Base-by-base conservation (phyloP, 2,113 vertebrate genomes). In the Glaucomys volans region DNA sequence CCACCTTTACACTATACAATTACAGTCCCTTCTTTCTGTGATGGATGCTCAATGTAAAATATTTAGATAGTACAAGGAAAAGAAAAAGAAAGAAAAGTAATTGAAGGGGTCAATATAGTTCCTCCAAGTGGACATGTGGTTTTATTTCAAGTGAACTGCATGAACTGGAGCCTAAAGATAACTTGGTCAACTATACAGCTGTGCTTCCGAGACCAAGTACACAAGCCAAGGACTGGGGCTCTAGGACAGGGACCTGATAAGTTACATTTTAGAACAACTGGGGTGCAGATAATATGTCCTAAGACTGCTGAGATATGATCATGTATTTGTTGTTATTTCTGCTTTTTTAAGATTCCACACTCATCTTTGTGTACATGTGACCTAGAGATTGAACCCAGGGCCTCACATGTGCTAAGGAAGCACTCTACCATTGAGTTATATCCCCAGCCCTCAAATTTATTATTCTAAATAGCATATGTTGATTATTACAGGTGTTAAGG, bases 21-120 rank as follows among this genome's bases (percentile, higher is more conserved):
- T 52, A 40, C 92, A 96, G 84, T 24, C 10, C 42, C 72, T 91
- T 93, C 67, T 87, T 84, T 85, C 79, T 87, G 30, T 30, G 79
- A 62, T 90, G 22, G 32, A 91, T 64, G 12, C 5, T 91, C 42
- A 81, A 50, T 16, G 35, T 62, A 26, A 5, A 64, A 22, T 40
- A 72, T 30, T 94, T 95, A 91, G 30, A 87, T 67, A 83, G 44
- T 24, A 62, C 24, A n/a, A 47, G 20, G 69, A 44, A 1, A 80
- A 47, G 17, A 47, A 76, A 14, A 72, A 76, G 26, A 71, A 85
- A 79, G 44, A 47, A 77, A 90, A 69, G 52, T 47, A 52, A 40
- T 13, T n/a, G 47, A 86, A 96, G 50, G 14, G 30, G 62, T 71
- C 72, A 47, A 9, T 20, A 35, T 10, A 66, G n/a, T 30, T 87